Evolutionary conservation across 2,888 invertebrate genomes (phyloP).

Genomic region (Lasioglossum calceatum): DNA sequence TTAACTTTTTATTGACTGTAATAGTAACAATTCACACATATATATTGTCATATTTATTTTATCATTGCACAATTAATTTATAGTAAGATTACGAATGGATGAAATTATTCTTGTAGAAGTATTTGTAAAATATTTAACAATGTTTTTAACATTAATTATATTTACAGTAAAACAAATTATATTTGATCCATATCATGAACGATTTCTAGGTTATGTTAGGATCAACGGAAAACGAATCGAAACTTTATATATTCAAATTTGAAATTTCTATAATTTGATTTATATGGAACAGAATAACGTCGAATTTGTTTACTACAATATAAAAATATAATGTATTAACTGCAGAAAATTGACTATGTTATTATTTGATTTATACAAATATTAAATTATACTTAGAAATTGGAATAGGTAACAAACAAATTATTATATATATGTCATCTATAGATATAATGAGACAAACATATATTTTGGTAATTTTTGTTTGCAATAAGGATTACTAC

Average conservation of each 20-base stretch:
- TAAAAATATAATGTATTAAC: neutral
- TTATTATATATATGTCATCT: too few species aligned
- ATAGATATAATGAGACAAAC: too few species aligned
- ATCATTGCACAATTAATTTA: neutral
- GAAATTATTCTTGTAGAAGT: neutral
- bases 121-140: neutral
- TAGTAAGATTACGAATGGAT: neutral
- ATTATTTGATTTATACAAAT: neutral
- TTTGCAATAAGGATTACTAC: too few species aligned
- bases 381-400: neutral
- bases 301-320: neutral
- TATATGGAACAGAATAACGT: neutral
- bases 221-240: neutral
- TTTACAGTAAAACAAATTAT: neutral
- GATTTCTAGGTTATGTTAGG: neutral
- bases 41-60: neutral
- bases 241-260: neutral
- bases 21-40: neutral
- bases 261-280: neutral
- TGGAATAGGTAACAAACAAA: neutral
- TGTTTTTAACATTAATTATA: neutral
- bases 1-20: neutral
- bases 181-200: neutral
- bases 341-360: neutral
- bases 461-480: too few species aligned